Evolutionary conservation across 2,113 vertebrate species (phyloP).

Genomic region (Pelodiscus sinensis): DNA sequence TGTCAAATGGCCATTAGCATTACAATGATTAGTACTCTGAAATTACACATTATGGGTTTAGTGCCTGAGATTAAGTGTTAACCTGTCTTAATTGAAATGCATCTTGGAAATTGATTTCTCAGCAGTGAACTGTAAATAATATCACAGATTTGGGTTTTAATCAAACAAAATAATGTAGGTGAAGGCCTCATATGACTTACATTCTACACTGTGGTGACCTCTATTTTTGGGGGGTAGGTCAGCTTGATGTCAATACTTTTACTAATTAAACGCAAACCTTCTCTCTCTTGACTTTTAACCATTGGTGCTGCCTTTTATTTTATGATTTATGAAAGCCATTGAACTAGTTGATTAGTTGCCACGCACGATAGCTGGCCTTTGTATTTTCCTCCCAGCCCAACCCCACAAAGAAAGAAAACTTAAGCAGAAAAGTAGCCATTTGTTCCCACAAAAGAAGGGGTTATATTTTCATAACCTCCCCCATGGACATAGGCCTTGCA

Average conservation of each 20-base stretch:
- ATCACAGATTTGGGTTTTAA: conserved; percentile 34
- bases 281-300: accelerated
- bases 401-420: accelerated
- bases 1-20: conserved; percentile 66
- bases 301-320: neutral
- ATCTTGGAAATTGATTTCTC: conserved; percentile 66
- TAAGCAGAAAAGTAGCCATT: accelerated
- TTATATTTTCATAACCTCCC: too few species aligned
- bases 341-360: neutral
- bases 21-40: conserved; percentile 57
- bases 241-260: neutral
- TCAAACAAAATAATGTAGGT: neutral
- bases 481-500: accelerated
- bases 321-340: accelerated
- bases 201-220: accelerated
- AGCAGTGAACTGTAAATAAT: conserved; percentile 63
- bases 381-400: accelerated
- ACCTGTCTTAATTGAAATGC: conserved; percentile 72
- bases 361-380: accelerated
- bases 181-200: neutral
- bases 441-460: neutral
- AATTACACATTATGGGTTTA: conserved; percentile 49
- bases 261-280: accelerated
- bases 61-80: conserved; percentile 59
- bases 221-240: neutral